Evolutionary conservation across 1,140 invertebrate genomes (phyloP).

Genomic region (Cydia pomonella): DNA sequence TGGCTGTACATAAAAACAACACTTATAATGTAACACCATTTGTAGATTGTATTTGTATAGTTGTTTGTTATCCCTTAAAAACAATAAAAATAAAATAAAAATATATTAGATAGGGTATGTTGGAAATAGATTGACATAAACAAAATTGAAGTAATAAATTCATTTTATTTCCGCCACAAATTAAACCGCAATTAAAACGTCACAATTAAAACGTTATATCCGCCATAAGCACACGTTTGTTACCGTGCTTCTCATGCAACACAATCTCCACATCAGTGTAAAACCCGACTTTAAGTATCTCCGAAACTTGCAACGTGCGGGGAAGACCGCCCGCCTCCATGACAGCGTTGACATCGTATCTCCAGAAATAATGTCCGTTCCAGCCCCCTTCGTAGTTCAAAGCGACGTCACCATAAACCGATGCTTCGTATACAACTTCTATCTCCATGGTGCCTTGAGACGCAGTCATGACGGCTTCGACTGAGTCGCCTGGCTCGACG

Average conservation of each 20-base stretch:
- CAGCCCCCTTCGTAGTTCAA: conserved; percentile 32
- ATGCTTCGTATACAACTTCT: conserved; percentile 37
- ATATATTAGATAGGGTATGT: no score
- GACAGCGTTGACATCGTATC: conserved; percentile 34
- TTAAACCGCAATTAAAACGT: neutral
- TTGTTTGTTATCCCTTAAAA: no score
- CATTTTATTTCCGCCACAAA: neutral
- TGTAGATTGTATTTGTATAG: no score
- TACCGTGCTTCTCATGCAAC: neutral
- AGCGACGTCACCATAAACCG: conserved; percentile 26
- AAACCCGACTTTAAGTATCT: conserved; percentile 33
- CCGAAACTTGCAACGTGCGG: neutral
- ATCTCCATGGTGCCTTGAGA: conserved; percentile 35
- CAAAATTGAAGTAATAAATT: neutral
- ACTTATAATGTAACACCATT: no score
- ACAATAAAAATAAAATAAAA: no score
- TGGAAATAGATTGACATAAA: neutral
- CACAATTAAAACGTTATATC: neutral
- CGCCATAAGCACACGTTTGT: neutral
- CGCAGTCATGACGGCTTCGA: conserved; percentile 26
- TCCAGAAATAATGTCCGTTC: conserved; percentile 38
- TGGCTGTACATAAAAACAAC: no score
- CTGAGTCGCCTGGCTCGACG: conserved; percentile 34
- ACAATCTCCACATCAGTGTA: conserved; percentile 33
- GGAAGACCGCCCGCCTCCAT: conserved; percentile 1